Evolutionary conservation across 1,140 invertebrate genomes (phyloP), one percentile per base, ranked within the genome.

Genomic region (Euwallacea fornicatus): DNA sequence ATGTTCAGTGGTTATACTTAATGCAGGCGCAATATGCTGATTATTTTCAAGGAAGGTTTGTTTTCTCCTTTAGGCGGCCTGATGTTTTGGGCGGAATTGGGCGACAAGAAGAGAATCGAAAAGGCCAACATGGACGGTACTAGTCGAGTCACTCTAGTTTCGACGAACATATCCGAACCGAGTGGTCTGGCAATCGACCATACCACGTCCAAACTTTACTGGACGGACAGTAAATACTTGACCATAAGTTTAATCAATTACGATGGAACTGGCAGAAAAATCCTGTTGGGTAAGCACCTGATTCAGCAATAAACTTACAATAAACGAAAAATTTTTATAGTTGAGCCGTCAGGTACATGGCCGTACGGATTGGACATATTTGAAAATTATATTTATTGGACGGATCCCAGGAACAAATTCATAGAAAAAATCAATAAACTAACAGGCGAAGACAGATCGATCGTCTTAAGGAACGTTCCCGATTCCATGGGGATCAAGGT

Each of bases 81-180:
- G 6, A 91, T 96, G 88, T 96, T 92, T 77, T 96, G 94, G 94
- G 93, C 90, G 10, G 93, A 96, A 78, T 96, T 94, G 94, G 93
- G 94, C 0, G 83, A 86, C 42, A 83, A 86, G 41, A 89, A 93
- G 0, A 89, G 90, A 78, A 97, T 97, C 56, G 93, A 96, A 81
- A 84, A 88, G 42, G 91, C 93, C 16, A 88, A 89, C 42, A 94
- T 98, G 93, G 94, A 98, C 82, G 95, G 96, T 0, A 86, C 85
- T 4, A 85, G 88, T 33, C 83, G 94, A 7, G 82, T 82, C 42
- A 81, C 86, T 6, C 81, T 93, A 2, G 87, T 96, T 0, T 86
- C 86, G 7, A 88, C 88, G 63, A 89, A 91, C 75, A 86, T 89
- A 79, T 93, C 85, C 3, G 92, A 87, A 88, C 93, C 93, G 0